phyloP scores from a whole-genome alignment of 2,113 vertebrate species.

The Orcinus orca region DNA sequence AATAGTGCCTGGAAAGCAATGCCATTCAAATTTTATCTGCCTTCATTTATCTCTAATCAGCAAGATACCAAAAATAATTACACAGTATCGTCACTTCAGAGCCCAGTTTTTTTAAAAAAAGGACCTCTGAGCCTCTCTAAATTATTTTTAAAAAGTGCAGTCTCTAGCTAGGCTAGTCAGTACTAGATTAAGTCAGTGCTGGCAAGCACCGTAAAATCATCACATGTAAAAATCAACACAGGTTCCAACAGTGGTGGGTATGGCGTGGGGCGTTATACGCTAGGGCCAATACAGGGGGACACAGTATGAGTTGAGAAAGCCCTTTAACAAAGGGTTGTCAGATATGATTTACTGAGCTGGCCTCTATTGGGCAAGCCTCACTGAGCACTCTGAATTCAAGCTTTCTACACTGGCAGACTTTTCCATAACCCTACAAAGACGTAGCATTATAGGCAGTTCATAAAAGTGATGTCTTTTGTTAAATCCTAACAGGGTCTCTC shows the following conservation, averaged over 20 bases:
- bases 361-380: constrained; percentile 76
- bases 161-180: background rate
- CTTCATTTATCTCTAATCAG: background rate
- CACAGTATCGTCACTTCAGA: background rate
- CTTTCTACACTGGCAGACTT: constrained; percentile 74
- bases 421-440: constrained; percentile 78
- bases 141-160: background rate
- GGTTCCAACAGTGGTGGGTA: background rate
- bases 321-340: constrained; percentile 81
- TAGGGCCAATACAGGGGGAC: background rate
- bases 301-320: constrained; percentile 45
- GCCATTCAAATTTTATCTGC: background rate
- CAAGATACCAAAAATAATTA: background rate
- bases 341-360: constrained; percentile 80
- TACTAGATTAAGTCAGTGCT: background rate
- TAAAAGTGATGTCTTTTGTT: constrained; percentile 81
- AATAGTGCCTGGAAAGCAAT: background rate
- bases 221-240: background rate
- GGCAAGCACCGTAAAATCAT: constrained; percentile 4
- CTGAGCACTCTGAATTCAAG: constrained; percentile 76
- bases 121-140: background rate
- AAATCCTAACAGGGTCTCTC: constrained; percentile 70
- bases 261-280: background rate
- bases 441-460: constrained; percentile 76
- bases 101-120: background rate